Conservation (phyloP, 1,140 invertebrate species). For the Liolophura sinensis region DNA sequence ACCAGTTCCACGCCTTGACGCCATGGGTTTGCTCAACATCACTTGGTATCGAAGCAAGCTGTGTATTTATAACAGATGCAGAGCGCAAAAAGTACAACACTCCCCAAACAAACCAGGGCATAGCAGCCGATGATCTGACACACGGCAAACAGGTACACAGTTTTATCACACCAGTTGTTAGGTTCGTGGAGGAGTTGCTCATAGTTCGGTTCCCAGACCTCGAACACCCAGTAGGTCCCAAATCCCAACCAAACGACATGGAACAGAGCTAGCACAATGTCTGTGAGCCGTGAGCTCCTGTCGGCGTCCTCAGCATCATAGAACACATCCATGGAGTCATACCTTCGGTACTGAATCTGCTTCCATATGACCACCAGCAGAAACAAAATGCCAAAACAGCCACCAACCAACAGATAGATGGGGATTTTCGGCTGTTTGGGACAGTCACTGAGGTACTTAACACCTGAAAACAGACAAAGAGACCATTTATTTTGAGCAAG, state of each 20-base stretch:
- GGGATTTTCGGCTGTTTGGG: conserved; percentile 47
- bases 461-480: conserved; percentile 34
- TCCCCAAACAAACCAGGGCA: conserved; percentile 62
- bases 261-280: conserved; percentile 66
- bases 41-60: too few species aligned
- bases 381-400: conserved; percentile 48
- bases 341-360: conserved; percentile 66
- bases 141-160: conserved; percentile 43
- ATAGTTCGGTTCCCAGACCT: conserved; percentile 42
- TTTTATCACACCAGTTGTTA: conserved; percentile 52
- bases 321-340: conserved; percentile 64
- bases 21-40: too few species aligned
- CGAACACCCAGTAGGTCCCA: conserved; percentile 59
- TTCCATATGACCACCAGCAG: conserved; percentile 65
- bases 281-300: conserved; percentile 50
- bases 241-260: conserved; percentile 57
- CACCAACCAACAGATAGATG: conserved; percentile 50
- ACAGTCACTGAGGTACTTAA: conserved; percentile 52
- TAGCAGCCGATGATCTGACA: conserved; percentile 66
- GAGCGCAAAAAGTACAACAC: conserved; percentile 24
- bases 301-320: conserved; percentile 51
- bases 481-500: neutral
- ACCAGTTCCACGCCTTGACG: too few species aligned
- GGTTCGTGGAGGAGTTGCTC: conserved; percentile 64
- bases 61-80: conserved; percentile 9